A percentile compares a stretch with the other conserved stretches of the same genome.
phyloP scores from a whole-genome alignment of 2,888 invertebrate species.

The Adelphocoris suturalis region DNA sequence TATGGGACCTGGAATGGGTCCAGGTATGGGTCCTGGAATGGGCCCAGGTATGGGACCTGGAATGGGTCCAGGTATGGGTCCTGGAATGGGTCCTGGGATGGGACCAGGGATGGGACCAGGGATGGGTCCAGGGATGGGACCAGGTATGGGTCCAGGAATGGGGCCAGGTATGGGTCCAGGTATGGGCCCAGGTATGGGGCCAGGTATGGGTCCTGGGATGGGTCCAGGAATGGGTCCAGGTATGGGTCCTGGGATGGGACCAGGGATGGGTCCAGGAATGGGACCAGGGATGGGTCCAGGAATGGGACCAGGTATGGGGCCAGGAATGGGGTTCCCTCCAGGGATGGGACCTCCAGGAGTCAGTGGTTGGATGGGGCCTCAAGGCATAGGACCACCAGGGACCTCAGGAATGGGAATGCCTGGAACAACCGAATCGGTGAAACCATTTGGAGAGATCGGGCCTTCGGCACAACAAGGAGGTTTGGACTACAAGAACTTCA shows the following conservation, averaged over 20 bases:
- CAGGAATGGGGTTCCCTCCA: background rate
- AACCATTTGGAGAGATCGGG: conserved; percentile 52
- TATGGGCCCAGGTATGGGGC: conserved; percentile 45
- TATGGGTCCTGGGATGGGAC: conserved; percentile 5
- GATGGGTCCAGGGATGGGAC: background rate
- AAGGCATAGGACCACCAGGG: background rate
- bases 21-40: conserved; percentile 31
- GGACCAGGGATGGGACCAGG: background rate
- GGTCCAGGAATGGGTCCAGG: background rate
- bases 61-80: background rate
- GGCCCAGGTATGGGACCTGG: background rate
- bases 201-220: background rate
- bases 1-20: conserved; percentile 50
- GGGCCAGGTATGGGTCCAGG: conserved; percentile 43
- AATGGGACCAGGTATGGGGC: background rate
- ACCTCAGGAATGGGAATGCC: background rate
- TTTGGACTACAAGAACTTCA: conserved; percentile 74
- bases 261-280: conserved; percentile 3
- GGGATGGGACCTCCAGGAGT: background rate
- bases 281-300: background rate
- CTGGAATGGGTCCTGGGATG: conserved; percentile 26
- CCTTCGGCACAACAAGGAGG: conserved; percentile 43
- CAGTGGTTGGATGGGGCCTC: background rate
- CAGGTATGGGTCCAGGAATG: background rate
- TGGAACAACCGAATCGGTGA: background rate